Percentiles rank a stretch among this genome's conserved stretches.
These are phyloP conservation scores for Koerneria pararmatus DNA, from an alignment of 2,888 invertebrate species.

Conservation along the genomic window DNA sequence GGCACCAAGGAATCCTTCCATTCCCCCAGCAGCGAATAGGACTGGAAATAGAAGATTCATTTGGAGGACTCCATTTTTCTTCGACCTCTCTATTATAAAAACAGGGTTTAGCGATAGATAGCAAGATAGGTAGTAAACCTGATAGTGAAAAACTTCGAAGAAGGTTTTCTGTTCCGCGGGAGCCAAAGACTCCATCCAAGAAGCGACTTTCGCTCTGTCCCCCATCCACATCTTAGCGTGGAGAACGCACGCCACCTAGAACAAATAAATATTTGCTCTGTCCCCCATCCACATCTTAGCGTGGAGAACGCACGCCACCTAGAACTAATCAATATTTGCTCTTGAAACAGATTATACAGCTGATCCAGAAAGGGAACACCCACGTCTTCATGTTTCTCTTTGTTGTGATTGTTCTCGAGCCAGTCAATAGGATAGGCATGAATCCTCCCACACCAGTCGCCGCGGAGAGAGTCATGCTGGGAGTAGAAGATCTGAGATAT, in stretches of 20 bases:
- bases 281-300: slow-evolving; percentile 9
- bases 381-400: background rate
- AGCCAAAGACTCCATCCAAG: slow-evolving; percentile 29
- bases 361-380: background rate
- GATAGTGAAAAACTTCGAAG: slow-evolving; percentile 42
- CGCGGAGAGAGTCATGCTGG: slow-evolving; percentile 27
- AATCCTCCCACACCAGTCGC: slow-evolving; percentile 34
- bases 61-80: no score
- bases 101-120: slow-evolving; percentile 10
- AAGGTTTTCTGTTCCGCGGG: slow-evolving; percentile 45
- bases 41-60: no score
- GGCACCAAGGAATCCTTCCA: background rate
- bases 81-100: background rate
- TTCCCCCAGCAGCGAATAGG: background rate
- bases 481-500: slow-evolving; percentile 33
- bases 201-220: slow-evolving; percentile 14
- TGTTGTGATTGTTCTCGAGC: slow-evolving; percentile 22
- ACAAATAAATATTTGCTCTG: background rate
- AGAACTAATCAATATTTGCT: background rate
- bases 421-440: slow-evolving; percentile 35
- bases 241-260: slow-evolving; percentile 41
- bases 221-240: slow-evolving; percentile 52
- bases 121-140: slow-evolving; percentile 25
- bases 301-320: slow-evolving; percentile 45
- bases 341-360: background rate